Evolutionary conservation across 2,888 invertebrate species (phyloP).

Genomic region (Hyposoter dolosus): DNA sequence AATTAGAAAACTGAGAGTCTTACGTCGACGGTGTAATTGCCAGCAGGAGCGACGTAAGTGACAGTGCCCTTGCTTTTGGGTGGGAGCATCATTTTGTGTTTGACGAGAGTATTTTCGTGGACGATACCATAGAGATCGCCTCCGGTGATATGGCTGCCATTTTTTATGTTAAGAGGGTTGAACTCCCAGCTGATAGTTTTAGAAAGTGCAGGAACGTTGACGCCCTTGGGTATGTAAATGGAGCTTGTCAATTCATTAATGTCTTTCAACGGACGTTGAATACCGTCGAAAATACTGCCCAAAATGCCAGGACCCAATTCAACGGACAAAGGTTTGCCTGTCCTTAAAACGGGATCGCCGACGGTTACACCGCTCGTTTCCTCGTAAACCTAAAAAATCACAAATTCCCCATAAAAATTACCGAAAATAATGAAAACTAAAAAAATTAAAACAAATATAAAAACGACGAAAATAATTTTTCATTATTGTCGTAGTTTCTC

Average conservation of each 20-base stretch:
- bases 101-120: constrained; percentile 98
- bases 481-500: no score
- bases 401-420: not conserved
- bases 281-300: constrained; percentile 99
- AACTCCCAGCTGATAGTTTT: constrained; percentile 96
- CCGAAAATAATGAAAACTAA: not conserved
- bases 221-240: constrained; percentile 99
- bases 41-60: constrained; percentile 96
- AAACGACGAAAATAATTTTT: no score
- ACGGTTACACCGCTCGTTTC: constrained; percentile 99
- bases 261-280: constrained; percentile 99
- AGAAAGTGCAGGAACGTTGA: constrained; percentile 96
- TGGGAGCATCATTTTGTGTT: constrained; percentile 98
- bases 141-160: constrained; percentile 99
- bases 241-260: constrained; percentile 97
- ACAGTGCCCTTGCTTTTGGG: constrained; percentile 98
- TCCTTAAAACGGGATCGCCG: constrained; percentile 99
- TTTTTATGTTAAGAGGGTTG: constrained; percentile 92
- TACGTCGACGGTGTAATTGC: constrained; percentile 97
- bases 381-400: constrained; percentile 90
- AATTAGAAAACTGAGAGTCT: constrained; percentile 82
- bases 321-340: constrained; percentile 99
- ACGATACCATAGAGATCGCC: constrained; percentile 98
- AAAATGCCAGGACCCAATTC: constrained; percentile 99
- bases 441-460: not conserved